These are phyloP conservation scores for Brachionus sp. DNA, from an alignment of 1,140 invertebrate species.

Conservation along the genomic window DNA sequence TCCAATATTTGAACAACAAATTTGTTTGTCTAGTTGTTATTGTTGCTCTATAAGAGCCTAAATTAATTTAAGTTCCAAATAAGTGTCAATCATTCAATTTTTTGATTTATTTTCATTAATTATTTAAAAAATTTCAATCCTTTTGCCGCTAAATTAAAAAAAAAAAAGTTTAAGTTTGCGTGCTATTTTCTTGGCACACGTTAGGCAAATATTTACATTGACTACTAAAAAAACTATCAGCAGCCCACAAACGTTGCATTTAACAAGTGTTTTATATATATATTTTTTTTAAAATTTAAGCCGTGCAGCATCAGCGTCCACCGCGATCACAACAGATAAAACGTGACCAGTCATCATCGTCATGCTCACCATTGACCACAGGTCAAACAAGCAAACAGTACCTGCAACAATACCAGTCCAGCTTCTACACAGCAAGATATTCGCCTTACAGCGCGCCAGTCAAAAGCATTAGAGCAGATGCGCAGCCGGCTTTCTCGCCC, in stretches of 20 bases:
- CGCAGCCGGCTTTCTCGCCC: not conserved
- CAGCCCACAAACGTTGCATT: not conserved
- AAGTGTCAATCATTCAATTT: slow-evolving; percentile 35
- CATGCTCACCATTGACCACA: not conserved
- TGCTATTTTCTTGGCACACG: slow-evolving; percentile 19
- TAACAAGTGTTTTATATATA: not conserved
- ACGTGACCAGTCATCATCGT: slow-evolving; percentile 48
- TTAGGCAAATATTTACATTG: slow-evolving; percentile 22
- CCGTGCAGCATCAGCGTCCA: slow-evolving; percentile 82
- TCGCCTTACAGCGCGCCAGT: not conserved
- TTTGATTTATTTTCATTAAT: slow-evolving; percentile 38
- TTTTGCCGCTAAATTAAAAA: not conserved
- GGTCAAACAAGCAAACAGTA: not conserved
- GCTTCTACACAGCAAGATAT: not conserved
- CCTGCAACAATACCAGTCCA: not conserved
- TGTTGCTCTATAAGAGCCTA: not conserved
- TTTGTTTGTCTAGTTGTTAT: slow-evolving; percentile 27
- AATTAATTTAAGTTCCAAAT: slow-evolving; percentile 14
- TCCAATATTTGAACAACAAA: not conserved
- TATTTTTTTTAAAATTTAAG: slow-evolving; percentile 61
- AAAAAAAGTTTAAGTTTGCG: not conserved
- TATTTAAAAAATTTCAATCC: not conserved
- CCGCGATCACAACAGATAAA: slow-evolving; percentile 64
- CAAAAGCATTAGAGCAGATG: not conserved
- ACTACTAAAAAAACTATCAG: not conserved